Conservation (phyloP, 2,888 invertebrate genomes). For the Cheilosia urbana region DNA sequence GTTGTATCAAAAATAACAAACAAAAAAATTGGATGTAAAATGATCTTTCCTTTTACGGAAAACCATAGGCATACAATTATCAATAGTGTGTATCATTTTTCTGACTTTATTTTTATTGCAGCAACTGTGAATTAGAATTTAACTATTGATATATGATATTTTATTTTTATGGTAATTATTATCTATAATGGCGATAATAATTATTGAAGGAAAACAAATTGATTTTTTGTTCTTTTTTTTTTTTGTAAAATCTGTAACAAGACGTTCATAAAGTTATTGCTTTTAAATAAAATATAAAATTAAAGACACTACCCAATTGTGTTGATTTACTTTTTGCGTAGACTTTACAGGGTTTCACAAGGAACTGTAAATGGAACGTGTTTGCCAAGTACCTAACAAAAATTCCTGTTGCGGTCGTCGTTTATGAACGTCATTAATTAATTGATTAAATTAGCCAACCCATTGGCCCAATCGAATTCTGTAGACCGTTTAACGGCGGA, state of each 20-base stretch:
- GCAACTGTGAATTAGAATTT: conserved; percentile 35
- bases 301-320: no score
- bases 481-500: no score
- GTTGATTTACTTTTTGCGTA: no score
- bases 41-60: background rate
- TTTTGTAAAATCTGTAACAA: conserved; percentile 38
- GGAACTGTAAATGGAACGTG: no score
- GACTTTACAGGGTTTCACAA: no score
- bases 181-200: conserved; percentile 13
- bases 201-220: conserved; percentile 30
- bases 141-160: conserved; percentile 38
- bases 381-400: no score
- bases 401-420: no score
- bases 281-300: conserved; percentile 45
- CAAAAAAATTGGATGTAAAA: background rate
- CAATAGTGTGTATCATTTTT: background rate
- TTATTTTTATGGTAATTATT: conserved; percentile 24
- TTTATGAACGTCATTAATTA: no score
- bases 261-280: conserved; percentile 30
- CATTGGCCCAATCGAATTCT: no score
- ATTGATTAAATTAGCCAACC: no score
- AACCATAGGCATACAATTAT: background rate
- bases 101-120: conserved; percentile 24
- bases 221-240: conserved; percentile 22
- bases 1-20: background rate